These are phyloP conservation scores for Girardia tigrina DNA, from an alignment of 2,888 invertebrate genomes.

Conservation along the genomic window DNA sequence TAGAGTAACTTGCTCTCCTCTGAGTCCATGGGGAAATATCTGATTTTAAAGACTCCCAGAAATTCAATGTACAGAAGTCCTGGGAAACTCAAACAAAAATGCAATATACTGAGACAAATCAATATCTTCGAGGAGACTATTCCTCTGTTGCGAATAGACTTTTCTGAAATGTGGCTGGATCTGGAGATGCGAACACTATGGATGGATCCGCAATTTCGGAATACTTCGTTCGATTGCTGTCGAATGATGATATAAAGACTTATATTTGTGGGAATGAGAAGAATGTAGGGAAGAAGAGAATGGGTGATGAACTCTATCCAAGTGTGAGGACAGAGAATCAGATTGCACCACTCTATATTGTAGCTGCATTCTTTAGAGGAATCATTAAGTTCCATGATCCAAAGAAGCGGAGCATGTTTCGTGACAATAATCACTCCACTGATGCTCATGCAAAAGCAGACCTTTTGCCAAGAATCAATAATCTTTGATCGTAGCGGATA, in stretches of 20 bases:
- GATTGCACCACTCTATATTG: neutral
- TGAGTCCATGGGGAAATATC: neutral
- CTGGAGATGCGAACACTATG: neutral
- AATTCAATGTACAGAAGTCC: conserved; percentile 21
- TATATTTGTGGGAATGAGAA: conserved; percentile 5
- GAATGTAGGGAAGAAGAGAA: conserved; percentile 17
- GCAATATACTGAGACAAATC: conserved; percentile 25
- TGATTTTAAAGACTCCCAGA: conserved; percentile 1
- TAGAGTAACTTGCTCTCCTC: conserved; percentile 11
- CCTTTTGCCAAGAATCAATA: neutral
- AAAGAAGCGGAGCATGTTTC: conserved; percentile 5
- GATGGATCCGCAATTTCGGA: neutral
- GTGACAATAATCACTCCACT: neutral
- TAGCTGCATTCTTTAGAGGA: neutral
- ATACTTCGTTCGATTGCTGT: neutral
- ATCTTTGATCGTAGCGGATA: conserved; percentile 21
- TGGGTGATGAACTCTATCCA: conserved; percentile 20
- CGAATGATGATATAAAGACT: conserved; percentile 7
- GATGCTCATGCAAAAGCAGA: neutral
- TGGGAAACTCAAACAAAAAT: conserved; percentile 24
- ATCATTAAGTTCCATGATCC: neutral
- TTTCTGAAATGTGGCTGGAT: neutral
- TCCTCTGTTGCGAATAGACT: neutral
- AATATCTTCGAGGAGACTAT: conserved; percentile 20
- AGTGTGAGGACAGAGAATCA: conserved; percentile 8